phyloP scores from a whole-genome alignment of 2,797 vertebrate species.

The Cygnus olor region DNA sequence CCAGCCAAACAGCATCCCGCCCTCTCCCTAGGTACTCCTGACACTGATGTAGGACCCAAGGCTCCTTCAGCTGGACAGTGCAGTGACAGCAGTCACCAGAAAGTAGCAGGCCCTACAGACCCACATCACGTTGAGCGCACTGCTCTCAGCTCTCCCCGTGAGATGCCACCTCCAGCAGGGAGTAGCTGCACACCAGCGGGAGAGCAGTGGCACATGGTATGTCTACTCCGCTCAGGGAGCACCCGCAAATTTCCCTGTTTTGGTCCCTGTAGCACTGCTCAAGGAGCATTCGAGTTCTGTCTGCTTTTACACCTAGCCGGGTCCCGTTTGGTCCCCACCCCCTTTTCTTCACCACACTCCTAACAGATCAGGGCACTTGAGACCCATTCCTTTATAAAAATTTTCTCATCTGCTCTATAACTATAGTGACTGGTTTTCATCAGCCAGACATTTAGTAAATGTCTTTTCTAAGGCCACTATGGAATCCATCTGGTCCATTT shows the following conservation, averaged over 20 bases:
- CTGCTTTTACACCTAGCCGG: no score
- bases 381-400: accelerated
- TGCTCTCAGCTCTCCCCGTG: background rate
- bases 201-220: accelerated
- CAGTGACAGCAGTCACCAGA: background rate
- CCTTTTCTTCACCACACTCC: background rate
- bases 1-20: background rate
- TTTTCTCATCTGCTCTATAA: background rate
- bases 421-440: background rate
- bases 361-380: background rate
- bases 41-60: background rate
- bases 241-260: background rate
- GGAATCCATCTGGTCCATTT: background rate
- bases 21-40: background rate
- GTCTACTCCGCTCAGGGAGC: background rate
- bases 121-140: background rate
- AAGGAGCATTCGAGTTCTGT: background rate
- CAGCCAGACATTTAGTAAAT: background rate
- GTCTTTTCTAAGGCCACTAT: background rate
- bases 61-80: background rate
- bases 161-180: background rate
- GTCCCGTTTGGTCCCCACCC: background rate
- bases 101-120: background rate
- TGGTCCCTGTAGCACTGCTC: background rate
- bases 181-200: background rate